phyloP scores from a whole-genome alignment of 2,888 invertebrate genomes.

The Trichopoda pennipes region DNA sequence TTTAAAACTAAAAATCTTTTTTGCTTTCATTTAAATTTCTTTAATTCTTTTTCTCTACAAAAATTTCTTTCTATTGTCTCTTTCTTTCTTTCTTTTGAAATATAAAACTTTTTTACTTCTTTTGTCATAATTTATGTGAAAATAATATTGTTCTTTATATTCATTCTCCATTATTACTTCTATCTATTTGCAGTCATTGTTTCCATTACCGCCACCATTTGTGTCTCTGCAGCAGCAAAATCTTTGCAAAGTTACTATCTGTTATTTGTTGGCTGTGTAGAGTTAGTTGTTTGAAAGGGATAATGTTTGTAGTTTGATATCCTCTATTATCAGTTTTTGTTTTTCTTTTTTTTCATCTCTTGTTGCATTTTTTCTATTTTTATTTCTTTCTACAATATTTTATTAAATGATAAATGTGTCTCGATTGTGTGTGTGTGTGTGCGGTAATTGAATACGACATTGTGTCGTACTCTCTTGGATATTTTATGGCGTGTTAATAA shows the following conservation, averaged over 20 bases:
- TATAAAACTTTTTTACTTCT: constrained; percentile 2
- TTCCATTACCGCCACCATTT: background rate
- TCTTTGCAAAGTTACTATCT: constrained; percentile 14
- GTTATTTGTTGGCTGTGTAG: constrained; percentile 24
- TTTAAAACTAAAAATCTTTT: background rate
- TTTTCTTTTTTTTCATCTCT: background rate
- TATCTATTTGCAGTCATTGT: background rate
- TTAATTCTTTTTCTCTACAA: background rate
- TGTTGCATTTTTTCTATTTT: background rate
- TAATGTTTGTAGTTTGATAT: constrained; percentile 47
- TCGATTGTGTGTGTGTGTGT: constrained; percentile 53
- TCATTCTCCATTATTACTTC: constrained; percentile 16
- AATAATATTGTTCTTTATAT: constrained; percentile 45
- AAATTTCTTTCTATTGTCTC: constrained; percentile 6
- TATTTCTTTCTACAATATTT: constrained; percentile 21
- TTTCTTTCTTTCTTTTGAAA: background rate
- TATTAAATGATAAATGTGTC: constrained; percentile 65
- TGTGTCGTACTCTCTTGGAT: constrained; percentile 39
- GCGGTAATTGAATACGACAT: constrained; percentile 63
- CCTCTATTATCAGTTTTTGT: constrained; percentile 37
- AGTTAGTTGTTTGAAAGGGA: constrained; percentile 33
- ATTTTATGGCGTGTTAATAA: constrained; percentile 33
- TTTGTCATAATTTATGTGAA: constrained; percentile 46
- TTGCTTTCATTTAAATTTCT: background rate
- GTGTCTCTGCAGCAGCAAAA: background rate